Evolutionary conservation across 1,140 invertebrate species (phyloP).

Genomic region (Chironomus striatipennis): DNA sequence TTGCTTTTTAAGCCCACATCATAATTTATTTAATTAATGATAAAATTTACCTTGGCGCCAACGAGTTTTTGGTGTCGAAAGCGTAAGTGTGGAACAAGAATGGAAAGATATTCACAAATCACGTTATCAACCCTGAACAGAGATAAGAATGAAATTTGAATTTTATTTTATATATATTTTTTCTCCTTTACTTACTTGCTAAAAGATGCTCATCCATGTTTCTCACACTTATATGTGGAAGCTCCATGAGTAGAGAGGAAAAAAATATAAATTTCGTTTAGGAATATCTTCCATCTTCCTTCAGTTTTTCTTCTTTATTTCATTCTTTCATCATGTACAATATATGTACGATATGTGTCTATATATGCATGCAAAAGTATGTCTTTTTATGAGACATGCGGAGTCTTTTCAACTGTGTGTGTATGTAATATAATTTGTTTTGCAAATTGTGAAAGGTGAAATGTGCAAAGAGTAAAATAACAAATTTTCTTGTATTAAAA

Average conservation of each 20-base stretch:
- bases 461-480: slow-evolving; percentile 19
- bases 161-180: background rate
- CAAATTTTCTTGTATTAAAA: slow-evolving; percentile 21
- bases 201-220: background rate
- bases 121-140: background rate
- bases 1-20: too few species aligned
- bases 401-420: background rate
- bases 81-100: too few species aligned
- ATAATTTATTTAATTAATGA: too few species aligned
- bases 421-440: slow-evolving; percentile 21
- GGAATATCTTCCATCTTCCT: slow-evolving; percentile 4
- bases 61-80: too few species aligned
- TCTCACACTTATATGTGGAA: background rate
- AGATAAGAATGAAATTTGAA: background rate
- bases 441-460: slow-evolving; percentile 22
- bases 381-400: slow-evolving; percentile 10
- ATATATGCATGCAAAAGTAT: too few species aligned
- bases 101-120: background rate
- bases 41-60: too few species aligned
- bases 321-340: slow-evolving; percentile 13
- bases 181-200: background rate
- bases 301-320: background rate
- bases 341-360: background rate
- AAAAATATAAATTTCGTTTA: slow-evolving; percentile 14
- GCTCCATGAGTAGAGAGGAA: background rate